These are phyloP conservation scores for Peromyscus leucopus DNA, from an alignment of 2,113 vertebrate species.

Conservation along the genomic window DNA sequence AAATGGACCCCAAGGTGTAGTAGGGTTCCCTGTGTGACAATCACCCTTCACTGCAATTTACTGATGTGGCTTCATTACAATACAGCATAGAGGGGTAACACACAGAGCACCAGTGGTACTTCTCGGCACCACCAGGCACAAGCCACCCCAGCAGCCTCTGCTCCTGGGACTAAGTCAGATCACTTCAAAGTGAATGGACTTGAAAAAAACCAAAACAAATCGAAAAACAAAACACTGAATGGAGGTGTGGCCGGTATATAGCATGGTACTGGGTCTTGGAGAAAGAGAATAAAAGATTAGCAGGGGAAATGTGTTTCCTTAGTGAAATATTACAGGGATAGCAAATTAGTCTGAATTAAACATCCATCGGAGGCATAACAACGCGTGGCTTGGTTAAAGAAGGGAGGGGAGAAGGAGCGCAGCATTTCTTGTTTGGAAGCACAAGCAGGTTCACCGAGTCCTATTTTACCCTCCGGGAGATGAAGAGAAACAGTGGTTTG, in stretches of 20 bases:
- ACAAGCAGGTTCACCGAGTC: not conserved
- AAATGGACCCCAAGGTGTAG: conserved; percentile 89
- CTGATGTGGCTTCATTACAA: conserved; percentile 90
- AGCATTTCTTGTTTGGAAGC: not conserved
- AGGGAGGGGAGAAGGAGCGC: not conserved
- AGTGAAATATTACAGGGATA: conserved; percentile 20
- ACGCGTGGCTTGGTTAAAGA: conserved; percentile 39
- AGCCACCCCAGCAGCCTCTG: conserved; percentile 65
- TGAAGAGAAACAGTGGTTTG: not conserved
- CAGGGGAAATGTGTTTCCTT: conserved; percentile 4
- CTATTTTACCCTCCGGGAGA: not conserved
- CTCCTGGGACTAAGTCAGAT: conserved; percentile 62
- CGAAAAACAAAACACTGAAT: not conserved
- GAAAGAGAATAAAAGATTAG: not conserved
- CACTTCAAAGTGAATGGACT: conserved; percentile 68
- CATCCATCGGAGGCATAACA: conserved; percentile 2
- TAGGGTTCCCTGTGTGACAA: conserved; percentile 88
- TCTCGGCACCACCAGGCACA: conserved; percentile 63
- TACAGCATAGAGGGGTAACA: conserved; percentile 83
- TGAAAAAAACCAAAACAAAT: not conserved
- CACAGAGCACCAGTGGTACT: conserved; percentile 84
- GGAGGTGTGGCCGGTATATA: not conserved
- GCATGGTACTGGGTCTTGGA: too few species aligned
- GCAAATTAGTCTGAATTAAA: conserved; percentile 50
- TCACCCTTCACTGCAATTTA: conserved; percentile 90